Conservation (phyloP, 2,888 invertebrate genomes). For the Arrhopalites spinosus region DNA sequence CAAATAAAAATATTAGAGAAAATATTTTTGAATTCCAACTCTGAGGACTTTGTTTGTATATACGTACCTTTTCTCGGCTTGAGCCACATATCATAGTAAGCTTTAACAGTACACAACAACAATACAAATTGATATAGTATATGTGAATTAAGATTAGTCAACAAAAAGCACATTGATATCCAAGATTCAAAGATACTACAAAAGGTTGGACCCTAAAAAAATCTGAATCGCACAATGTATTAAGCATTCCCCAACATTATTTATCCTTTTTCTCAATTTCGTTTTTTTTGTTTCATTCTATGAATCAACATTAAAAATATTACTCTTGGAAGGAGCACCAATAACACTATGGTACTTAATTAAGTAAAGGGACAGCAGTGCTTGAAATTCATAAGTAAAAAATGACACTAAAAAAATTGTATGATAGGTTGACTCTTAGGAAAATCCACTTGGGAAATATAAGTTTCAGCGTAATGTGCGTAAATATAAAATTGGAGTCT, state of each 20-base stretch:
- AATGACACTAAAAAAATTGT: too few relatives aligned
- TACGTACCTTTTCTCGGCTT: conserved; percentile 93
- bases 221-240: not conserved
- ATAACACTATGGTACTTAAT: too few relatives aligned
- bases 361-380: too few relatives aligned
- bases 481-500: too few relatives aligned
- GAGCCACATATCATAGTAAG: conserved; percentile 98
- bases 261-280: too few relatives aligned
- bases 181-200: not conserved
- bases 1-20: too few relatives aligned
- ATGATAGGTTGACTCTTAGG: too few relatives aligned
- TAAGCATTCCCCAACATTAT: not conserved
- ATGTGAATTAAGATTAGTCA: conserved; percentile 6
- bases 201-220: too few relatives aligned
- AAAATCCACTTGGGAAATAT: too few relatives aligned
- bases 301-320: not conserved
- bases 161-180: not conserved
- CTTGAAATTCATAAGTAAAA: too few relatives aligned
- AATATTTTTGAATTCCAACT: not conserved
- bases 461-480: too few relatives aligned
- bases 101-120: conserved; percentile 61
- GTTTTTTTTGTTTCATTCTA: not conserved
- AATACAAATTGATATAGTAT: not conserved
- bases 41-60: conserved; percentile 3
- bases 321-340: too few relatives aligned